Base-by-base conservation (phyloP, 2,888 invertebrate species). In the Synergus japonicus region DNA sequence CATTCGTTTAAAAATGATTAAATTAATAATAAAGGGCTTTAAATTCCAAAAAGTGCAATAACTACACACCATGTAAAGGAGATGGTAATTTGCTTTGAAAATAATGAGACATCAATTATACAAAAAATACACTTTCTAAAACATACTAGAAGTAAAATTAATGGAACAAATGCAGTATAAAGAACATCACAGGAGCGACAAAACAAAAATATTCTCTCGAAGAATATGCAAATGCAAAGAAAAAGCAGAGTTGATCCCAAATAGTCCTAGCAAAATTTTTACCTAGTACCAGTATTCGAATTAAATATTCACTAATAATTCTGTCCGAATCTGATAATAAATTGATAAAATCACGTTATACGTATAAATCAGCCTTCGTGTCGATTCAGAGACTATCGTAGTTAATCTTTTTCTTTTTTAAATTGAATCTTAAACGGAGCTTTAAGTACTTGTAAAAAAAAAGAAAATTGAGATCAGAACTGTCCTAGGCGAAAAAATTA, bases 231-330 rank as follows among this genome's bases (percentile, higher is more conserved):
- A 73, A 49, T 73, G 73, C 54, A 73, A 73, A 43, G 60, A 67
- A 66, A 29, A 81, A 83, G 80, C 76, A 77, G 49, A 78, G n/a
- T 83, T 83, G 81, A 78, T 81, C 80, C 80, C 81, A 79, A 80
- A 79, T 64, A 78, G 78, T 79, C 46, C 77, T 77, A 78, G 76
- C 79, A 81, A 49, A 54, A 15, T 54, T 73, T 73, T 3, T 37
- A 69, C 15, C 15, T 69, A 69, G 69, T 69, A 49, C 29, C 29
- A 29, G 13, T 73, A 69, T 49, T 73, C 10, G 54, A 54, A 54
- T 73, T 29, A 69, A 69, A 49, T 69, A 66, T 12, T 69, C 49
- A 69, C 69, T 41, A 54, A 15, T 73, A 1, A 54, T 44, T 49
- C 54, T 13, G 49, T 9, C 37, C n/a, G 13, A 54, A 15, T 65